Conservation (phyloP, 2,113 vertebrate genomes). For the Aldabrachelys gigantea region DNA sequence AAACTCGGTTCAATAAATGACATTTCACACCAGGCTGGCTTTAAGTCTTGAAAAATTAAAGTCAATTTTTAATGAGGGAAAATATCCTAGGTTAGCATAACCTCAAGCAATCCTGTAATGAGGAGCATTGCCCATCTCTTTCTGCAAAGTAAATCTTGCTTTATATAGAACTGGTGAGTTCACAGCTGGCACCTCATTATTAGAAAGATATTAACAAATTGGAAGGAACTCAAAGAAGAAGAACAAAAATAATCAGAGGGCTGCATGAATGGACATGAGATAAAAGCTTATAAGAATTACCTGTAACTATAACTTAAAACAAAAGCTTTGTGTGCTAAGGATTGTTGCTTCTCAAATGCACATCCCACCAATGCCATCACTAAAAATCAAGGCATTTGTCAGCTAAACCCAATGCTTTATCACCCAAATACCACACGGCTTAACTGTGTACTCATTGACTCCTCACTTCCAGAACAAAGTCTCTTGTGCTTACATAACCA, state of each 20-base stretch:
- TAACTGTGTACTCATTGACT: not conserved
- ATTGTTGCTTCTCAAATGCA: not conserved
- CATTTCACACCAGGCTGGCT: not conserved
- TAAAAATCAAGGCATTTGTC: not conserved
- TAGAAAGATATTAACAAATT: not conserved
- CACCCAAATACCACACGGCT: too few relatives aligned
- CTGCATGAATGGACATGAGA: not conserved
- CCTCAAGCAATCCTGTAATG: not conserved
- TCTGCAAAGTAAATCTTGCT: not conserved
- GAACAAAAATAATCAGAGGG: not conserved
- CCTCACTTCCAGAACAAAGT: not conserved
- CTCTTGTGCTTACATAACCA: not conserved
- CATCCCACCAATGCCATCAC: not conserved
- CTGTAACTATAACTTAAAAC: not conserved
- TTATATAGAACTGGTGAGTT: not conserved
- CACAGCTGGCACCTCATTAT: not conserved
- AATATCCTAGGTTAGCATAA: not conserved
- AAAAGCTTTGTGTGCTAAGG: not conserved
- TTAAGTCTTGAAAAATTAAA: constrained; percentile 9
- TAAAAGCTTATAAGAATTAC: not conserved
- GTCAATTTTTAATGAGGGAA: not conserved
- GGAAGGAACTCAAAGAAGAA: not conserved
- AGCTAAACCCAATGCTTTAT: not conserved
- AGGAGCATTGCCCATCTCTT: not conserved
- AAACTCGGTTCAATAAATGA: not conserved